Conservation (phyloP, 37 sponge, comb jelly and placozoan species). For the Mnemiopsis leidyi region DNA sequence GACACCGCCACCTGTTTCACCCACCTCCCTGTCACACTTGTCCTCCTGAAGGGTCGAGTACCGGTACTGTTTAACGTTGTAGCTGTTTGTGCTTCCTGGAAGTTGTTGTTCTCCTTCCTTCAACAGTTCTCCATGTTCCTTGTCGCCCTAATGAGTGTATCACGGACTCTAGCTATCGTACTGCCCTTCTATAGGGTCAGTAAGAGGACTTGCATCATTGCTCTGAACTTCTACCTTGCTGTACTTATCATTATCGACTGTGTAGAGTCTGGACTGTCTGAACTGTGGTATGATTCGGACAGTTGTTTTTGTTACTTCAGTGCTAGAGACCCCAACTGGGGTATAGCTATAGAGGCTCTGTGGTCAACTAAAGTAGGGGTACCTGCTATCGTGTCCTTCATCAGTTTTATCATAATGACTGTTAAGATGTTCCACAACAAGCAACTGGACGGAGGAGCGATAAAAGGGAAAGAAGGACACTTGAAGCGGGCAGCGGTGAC, state of each 20-base stretch:
- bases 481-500: not conserved
- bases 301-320: not conserved
- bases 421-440: not conserved
- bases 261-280: not conserved
- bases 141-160: not conserved
- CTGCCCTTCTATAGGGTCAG: not conserved
- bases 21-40: not conserved
- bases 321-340: not conserved
- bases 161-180: not conserved
- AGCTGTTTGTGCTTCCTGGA: not conserved
- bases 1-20: not conserved
- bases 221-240: not conserved
- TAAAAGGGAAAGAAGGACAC: not conserved
- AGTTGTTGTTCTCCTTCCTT: not conserved
- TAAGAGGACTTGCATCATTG: not conserved
- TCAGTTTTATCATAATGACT: not conserved
- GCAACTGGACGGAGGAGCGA: not conserved
- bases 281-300: not conserved
- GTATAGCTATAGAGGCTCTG: not conserved
- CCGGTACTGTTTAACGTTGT: not conserved
- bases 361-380: not conserved
- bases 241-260: not conserved
- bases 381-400: not conserved
- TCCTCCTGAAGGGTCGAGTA: not conserved
- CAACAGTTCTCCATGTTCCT: not conserved